A percentile compares a stretch with the other conserved stretches of the same genome.
phyloP scores from a whole-genome alignment of 1,140 invertebrate species.

The Caenorhabditis tropicalis region DNA sequence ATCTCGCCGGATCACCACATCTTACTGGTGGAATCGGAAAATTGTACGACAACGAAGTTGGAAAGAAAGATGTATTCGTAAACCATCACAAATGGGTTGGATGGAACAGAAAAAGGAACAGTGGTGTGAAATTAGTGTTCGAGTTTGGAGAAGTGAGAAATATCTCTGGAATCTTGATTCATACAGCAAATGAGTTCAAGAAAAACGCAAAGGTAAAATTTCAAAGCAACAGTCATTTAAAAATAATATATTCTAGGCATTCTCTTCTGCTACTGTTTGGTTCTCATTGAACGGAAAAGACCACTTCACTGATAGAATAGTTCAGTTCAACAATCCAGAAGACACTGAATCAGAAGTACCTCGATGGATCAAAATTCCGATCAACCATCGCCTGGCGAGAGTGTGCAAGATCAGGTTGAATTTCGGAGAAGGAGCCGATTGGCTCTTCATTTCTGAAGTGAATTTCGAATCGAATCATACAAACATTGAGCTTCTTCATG shows the following conservation, averaged over 20 bases:
- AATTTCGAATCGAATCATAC: constrained; percentile 71
- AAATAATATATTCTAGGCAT: constrained; percentile 18
- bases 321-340: constrained; percentile 80
- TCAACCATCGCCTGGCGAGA: constrained; percentile 82
- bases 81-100: constrained; percentile 86
- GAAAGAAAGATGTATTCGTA: constrained; percentile 82
- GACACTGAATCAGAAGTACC: constrained; percentile 84
- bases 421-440: constrained; percentile 80
- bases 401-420: constrained; percentile 75
- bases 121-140: constrained; percentile 74
- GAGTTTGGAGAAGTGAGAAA: constrained; percentile 74
- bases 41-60: constrained; percentile 83
- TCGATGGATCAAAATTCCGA: constrained; percentile 83
- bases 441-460: constrained; percentile 89
- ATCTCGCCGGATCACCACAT: constrained; percentile 76
- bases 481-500: constrained; percentile 30
- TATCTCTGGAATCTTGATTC: constrained; percentile 84
- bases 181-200: constrained; percentile 80
- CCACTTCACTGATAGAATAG: constrained; percentile 80
- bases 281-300: constrained; percentile 38
- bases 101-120: constrained; percentile 83
- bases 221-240: neutral
- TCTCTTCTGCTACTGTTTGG: neutral
- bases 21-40: constrained; percentile 84
- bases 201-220: constrained; percentile 77